Percentiles rank a stretch among this genome's conserved stretches.
Evolutionary conservation across 2,888 invertebrate species (phyloP).

Genomic region (Serripes groenlandicus): DNA sequence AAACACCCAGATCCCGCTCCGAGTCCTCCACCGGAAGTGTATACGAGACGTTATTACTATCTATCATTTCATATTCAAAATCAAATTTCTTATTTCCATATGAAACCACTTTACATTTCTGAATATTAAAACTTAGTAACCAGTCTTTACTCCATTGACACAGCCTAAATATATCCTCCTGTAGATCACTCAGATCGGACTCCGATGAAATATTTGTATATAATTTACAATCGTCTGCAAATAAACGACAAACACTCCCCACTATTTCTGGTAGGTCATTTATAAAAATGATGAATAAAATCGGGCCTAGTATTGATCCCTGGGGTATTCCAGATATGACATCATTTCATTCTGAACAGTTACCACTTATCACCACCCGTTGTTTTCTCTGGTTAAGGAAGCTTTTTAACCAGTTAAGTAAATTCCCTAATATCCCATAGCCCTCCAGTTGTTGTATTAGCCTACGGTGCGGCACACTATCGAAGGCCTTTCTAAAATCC

Average conservation of each 20-base stretch:
- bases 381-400: background rate
- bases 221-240: conserved; percentile 43
- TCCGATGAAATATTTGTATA: conserved; percentile 14
- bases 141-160: conserved; percentile 45
- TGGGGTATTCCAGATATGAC: background rate
- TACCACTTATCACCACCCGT: background rate
- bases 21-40: conserved; percentile 2
- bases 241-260: conserved; percentile 19
- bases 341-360: background rate
- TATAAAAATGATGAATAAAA: conserved; percentile 17
- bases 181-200: conserved; percentile 13
- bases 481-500: too few relatives aligned
- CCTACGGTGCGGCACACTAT: too few relatives aligned
- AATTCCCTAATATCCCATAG: too few relatives aligned
- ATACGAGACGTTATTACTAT: background rate
- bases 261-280: conserved; percentile 19
- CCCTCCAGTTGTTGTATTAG: too few relatives aligned
- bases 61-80: conserved; percentile 24
- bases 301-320: conserved; percentile 10
- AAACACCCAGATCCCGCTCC: conserved; percentile 18
- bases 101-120: conserved; percentile 29
- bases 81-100: conserved; percentile 7
- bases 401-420: too few relatives aligned
- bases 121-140: conserved; percentile 31
- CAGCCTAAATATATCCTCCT: conserved; percentile 30